phyloP scores from a whole-genome alignment of 2,113 vertebrate genomes.

The Gallinago paraguaiae region DNA sequence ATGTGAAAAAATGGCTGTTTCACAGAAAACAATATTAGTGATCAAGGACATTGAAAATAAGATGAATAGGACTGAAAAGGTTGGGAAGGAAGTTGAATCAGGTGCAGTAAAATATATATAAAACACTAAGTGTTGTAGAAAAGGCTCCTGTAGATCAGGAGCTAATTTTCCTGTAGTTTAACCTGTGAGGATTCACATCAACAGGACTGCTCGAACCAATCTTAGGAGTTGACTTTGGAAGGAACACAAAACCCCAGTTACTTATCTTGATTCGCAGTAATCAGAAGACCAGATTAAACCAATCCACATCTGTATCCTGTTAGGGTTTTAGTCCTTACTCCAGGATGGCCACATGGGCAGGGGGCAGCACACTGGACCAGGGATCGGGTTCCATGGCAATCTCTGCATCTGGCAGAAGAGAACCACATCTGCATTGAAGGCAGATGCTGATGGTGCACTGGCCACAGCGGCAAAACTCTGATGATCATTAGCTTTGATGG shows the following conservation, averaged over 20 bases:
- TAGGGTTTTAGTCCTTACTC: neutral
- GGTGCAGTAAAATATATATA: neutral
- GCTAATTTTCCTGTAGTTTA: neutral
- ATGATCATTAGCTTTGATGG: neutral
- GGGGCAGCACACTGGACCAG: neutral
- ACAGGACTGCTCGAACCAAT: neutral
- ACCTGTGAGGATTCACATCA: neutral
- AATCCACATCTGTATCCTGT: neutral
- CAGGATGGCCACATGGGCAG: rapidly evolving
- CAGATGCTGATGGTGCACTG: rapidly evolving
- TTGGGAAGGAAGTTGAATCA: neutral
- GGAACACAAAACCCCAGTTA: neutral
- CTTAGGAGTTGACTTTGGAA: neutral
- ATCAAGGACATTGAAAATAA: neutral
- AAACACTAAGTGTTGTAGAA: rapidly evolving
- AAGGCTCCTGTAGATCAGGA: neutral
- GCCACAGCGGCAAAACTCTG: rapidly evolving
- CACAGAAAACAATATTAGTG: neutral
- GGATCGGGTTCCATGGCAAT: rapidly evolving
- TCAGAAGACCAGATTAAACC: neutral
- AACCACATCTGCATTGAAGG: rapidly evolving
- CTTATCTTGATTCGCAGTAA: neutral
- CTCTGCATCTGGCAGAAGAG: neutral
- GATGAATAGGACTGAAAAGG: neutral
- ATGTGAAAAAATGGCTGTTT: neutral